Percentiles rank a stretch among this genome's conserved stretches.
Conservation (phyloP, 2,113 vertebrate genomes). For the Larimichthys polyactis region DNA sequence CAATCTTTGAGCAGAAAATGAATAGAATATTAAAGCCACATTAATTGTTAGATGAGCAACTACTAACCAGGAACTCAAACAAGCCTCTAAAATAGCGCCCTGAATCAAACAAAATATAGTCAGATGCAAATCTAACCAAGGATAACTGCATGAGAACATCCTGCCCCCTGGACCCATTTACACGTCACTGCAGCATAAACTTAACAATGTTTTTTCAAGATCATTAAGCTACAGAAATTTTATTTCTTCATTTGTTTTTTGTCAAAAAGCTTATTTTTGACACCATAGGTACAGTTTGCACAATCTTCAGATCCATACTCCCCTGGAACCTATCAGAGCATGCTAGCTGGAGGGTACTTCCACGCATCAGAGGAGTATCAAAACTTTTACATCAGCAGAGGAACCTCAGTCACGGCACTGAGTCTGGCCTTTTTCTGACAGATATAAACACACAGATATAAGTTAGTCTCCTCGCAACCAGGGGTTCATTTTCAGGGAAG, state of each 20-base stretch:
- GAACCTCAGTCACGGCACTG: conserved; percentile 54
- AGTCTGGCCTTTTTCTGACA: conserved; percentile 64
- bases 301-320: conserved; percentile 15
- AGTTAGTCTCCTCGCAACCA: conserved; percentile 55
- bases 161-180: conserved; percentile 22
- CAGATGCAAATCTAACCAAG: background rate
- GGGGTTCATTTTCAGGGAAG: conserved; percentile 66
- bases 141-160: conserved; percentile 6
- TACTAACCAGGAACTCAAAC: background rate
- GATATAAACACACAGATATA: conserved; percentile 68
- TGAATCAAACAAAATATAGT: conserved; percentile 11
- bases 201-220: background rate
- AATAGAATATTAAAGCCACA: too few relatives aligned
- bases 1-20: too few relatives aligned
- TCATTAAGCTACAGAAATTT: background rate
- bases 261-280: conserved; percentile 6
- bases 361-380: conserved; percentile 57
- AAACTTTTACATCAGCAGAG: conserved; percentile 57
- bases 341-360: conserved; percentile 28
- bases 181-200: conserved; percentile 25
- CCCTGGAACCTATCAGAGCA: conserved; percentile 7
- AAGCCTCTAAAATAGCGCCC: background rate
- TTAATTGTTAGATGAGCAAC: background rate
- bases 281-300: background rate
- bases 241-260: background rate